Evolutionary conservation across 2,797 vertebrate species (phyloP), one percentile per base, ranked within the genome.

Genomic region (Halcyon chelicuti): DNA sequence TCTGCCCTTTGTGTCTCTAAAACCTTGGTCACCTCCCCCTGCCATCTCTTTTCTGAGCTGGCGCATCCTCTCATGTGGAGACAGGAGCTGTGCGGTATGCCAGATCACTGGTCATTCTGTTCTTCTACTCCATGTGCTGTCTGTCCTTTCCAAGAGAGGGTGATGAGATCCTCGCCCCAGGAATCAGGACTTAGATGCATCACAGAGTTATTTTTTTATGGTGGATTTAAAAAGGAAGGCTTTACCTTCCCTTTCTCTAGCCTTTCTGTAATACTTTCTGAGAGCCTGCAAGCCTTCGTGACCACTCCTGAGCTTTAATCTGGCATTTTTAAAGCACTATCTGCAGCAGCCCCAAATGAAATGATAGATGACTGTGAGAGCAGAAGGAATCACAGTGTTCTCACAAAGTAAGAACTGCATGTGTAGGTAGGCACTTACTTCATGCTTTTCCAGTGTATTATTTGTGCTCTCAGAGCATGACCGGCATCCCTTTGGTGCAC

Each of bases 371-470:
- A 28, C 49, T 49, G 21, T 21, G 62, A 58, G 33, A 73, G 74
- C 42, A 78, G 42, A 74, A 74, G 26, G 31, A 78, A 91, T 42
- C 40, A 54, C 13, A 0, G 0, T 46, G 4, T 42, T 9, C 23
- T 81, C 55, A 21, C 1, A 0, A 37, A 49, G 10, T 18, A 46
- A 70, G 39, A 67, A 26, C 44, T 51, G 31, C 54, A 25, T 0
- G 0, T 57, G 44, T 14, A 62, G 37, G 29, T 65, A 74, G 39
- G 37, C 63, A 5, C 55, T 80, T 55, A 7, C 52, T 84, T 88
- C 58, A 14, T 40, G 5, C 31, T 80, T 78, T 66, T 16, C 23
- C 21, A 11, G 8, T 47, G 29, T 39, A 8, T 42, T 72, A 28
- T 78, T 73, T 87, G 42, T 28, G 42, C 26, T 85, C 26, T 74